Conservation (phyloP, 2,888 invertebrate genomes). For the Perdita meconis region DNA sequence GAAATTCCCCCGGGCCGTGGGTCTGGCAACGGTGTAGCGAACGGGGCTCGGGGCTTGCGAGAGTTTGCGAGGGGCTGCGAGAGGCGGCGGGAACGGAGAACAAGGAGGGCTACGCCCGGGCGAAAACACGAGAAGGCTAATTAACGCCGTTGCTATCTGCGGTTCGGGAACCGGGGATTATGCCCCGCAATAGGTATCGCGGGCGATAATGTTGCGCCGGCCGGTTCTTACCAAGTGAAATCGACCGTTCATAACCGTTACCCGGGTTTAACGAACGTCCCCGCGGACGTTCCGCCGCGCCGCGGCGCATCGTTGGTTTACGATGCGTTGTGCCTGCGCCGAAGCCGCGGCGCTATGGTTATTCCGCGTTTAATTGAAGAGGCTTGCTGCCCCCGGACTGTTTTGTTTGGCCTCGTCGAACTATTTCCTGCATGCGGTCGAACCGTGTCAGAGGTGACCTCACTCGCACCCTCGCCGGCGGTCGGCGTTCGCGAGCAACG, state of each 20-base stretch:
- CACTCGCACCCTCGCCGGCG: not conserved
- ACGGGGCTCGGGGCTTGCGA: not conserved
- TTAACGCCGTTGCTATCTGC: constrained; percentile 67
- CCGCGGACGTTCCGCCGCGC: constrained; percentile 5
- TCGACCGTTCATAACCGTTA: constrained; percentile 33
- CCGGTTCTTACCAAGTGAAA: constrained; percentile 33
- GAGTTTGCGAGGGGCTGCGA: not conserved
- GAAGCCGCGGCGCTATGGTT: constrained; percentile 13
- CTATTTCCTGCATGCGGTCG: not conserved
- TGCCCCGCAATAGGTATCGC: constrained; percentile 60
- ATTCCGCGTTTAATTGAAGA: constrained; percentile 40
- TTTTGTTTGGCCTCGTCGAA: constrained; percentile 10
- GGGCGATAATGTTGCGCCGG: constrained; percentile 40
- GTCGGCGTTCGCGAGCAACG: not conserved
- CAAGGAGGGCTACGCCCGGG: constrained; percentile 11
- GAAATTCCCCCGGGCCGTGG: constrained; percentile 54
- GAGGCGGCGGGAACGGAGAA: not conserved
- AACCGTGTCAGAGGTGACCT: not conserved
- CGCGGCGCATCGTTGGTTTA: constrained; percentile 1
- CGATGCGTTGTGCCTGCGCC: not conserved
- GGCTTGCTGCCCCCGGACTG: constrained; percentile 10
- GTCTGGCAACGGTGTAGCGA: constrained; percentile 13
- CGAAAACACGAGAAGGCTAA: constrained; percentile 73
- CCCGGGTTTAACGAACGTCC: constrained; percentile 38
- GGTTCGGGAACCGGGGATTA: constrained; percentile 64